phyloP scores from a whole-genome alignment of 2,113 vertebrate species.

The Tachuris rubrigastra region DNA sequence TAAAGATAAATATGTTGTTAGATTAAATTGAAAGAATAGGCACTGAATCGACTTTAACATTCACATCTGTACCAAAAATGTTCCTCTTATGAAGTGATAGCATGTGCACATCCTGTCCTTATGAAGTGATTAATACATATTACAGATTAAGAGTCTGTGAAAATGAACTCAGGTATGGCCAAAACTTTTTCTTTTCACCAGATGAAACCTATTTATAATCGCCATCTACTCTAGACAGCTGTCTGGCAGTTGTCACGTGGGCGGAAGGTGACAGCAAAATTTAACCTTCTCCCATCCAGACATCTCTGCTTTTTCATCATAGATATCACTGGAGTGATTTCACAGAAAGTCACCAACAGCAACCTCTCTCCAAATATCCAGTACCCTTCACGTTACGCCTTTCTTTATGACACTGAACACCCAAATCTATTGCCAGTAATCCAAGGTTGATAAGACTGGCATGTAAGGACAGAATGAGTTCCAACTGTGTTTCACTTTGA shows the following conservation, averaged over 20 bases:
- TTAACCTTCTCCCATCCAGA: not conserved
- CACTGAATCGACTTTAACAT: not conserved
- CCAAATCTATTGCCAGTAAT: not conserved
- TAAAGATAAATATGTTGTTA: conserved; percentile 2
- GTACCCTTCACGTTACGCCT: not conserved
- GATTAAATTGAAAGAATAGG: not conserved
- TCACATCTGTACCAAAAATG: not conserved
- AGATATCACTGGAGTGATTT: not conserved
- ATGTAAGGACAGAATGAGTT: not conserved
- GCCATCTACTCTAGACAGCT: not conserved
- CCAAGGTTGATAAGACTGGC: not conserved
- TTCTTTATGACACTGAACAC: not conserved
- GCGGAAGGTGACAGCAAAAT: not conserved
- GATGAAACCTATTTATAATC: not conserved
- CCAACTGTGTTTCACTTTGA: not conserved
- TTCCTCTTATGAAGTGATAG: not conserved
- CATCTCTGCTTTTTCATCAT: not conserved
- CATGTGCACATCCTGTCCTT: not conserved
- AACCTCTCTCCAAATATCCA: not conserved
- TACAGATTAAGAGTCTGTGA: not conserved
- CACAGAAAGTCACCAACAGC: not conserved
- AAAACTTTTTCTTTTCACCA: not conserved
- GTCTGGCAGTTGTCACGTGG: not conserved
- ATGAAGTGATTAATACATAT: not conserved
- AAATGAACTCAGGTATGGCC: not conserved